Percentiles rank a stretch among this genome's conserved stretches.
These are phyloP conservation scores for Argyrosomus japonicus DNA, from an alignment of 2,113 vertebrate genomes.

Conservation along the genomic window DNA sequence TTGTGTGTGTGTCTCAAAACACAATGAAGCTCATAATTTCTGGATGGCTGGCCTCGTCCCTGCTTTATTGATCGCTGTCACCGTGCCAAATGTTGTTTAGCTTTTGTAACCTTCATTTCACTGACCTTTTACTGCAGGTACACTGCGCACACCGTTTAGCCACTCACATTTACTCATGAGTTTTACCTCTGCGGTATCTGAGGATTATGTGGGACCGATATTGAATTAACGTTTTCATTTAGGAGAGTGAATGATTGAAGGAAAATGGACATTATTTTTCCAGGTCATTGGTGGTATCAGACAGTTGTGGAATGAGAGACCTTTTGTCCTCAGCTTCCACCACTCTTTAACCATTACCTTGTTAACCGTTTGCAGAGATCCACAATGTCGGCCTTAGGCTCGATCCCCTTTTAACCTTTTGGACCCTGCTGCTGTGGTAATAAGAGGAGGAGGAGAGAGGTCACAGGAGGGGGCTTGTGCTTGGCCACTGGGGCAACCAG, in stretches of 20 bases:
- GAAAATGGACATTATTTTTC: not conserved
- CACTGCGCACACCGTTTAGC: not conserved
- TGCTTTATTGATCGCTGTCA: constrained; percentile 28
- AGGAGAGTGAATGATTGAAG: not conserved
- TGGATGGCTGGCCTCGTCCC: constrained; percentile 8
- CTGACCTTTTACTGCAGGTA: constrained; percentile 24
- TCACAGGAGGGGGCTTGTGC: constrained; percentile 14
- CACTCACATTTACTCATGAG: not conserved
- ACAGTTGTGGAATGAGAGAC: not conserved
- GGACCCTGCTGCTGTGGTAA: constrained; percentile 38
- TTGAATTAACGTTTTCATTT: not conserved
- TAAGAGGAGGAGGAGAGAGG: constrained; percentile 32
- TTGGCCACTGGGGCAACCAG: constrained; percentile 18
- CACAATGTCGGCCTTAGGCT: not conserved
- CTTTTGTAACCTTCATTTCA: constrained; percentile 17
- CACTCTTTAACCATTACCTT: constrained; percentile 37
- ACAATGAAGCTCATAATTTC: not conserved
- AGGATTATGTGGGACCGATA: not conserved
- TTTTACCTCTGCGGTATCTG: not conserved
- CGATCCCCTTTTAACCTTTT: constrained; percentile 48
- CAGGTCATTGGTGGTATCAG: not conserved
- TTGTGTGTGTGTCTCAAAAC: not conserved
- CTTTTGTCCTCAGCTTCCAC: not conserved
- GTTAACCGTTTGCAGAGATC: constrained; percentile 50
- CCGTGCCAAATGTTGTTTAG: constrained; percentile 12